Base-by-base conservation (phyloP, 2,888 invertebrate species). In the Acleris cristana region DNA sequence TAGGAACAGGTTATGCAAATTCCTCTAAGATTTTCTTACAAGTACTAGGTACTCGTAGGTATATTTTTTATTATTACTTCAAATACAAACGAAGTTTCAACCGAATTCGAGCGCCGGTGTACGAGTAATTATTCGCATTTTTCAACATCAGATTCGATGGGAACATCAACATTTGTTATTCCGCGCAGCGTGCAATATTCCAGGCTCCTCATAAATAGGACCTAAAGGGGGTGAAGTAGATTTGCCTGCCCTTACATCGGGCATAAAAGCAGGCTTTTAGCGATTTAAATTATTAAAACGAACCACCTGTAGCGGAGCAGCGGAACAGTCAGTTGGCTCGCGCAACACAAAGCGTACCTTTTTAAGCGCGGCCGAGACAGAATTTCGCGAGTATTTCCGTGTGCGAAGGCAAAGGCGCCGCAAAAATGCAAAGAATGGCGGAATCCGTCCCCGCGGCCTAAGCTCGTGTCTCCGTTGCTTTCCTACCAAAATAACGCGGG, bases 391-490 rank as follows among this genome's bases (percentile, higher is more conserved):
- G 78, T 76, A 84, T 84, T 84, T 83, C 79, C 81, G 77, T 72
- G 72, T 72, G 76, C 76, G 74, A 77, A 77, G 72, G 78, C 79
- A 84, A 82, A 85, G 81, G 79, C 79, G 78, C 85, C 85, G 79
- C 85, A 84, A 83, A 85, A 86, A 86, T 85, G 83, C 76, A 77
- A 82, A 79, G 81, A 84, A 83, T 83, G 80, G 73, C 71, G 63
- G 69, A 72, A 73, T 77, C 76, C 64, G 45, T 74, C 66, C 65
- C 69, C 57, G 62, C 71, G 72, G 67, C 72, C 71, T 71, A 72
- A 69, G 72, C 69, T 64, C 73, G 71, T 69, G 73, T 73, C 74
- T 74, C 71, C 66, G 65, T 63, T 69, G 76, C 73, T 73, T 68
- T 73, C 71, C 60, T 71, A 75, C 78, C 72, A 70, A 79, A 77